Evolutionary conservation across 64 coral and sea anemone genomes (phyloP).

Genomic region (Stichodactyla mertensii): DNA sequence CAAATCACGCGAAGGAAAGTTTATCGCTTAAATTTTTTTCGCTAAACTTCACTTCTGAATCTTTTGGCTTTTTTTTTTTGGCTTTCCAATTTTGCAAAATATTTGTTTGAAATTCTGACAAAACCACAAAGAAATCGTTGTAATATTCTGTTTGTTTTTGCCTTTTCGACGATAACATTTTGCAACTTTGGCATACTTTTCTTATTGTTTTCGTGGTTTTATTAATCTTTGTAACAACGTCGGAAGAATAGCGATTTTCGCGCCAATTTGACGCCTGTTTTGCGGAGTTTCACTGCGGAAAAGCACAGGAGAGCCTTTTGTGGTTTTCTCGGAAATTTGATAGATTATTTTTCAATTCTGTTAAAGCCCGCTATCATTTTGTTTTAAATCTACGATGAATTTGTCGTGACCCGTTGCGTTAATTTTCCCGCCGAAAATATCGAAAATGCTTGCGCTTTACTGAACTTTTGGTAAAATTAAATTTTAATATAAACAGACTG

Average conservation of each 20-base stretch:
- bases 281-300: neutral
- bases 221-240: neutral
- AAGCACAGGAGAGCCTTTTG: neutral
- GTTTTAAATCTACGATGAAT: too few species aligned
- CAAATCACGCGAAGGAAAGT: neutral
- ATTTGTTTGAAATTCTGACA: neutral
- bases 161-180: neutral
- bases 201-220: neutral
- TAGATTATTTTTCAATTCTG: neutral
- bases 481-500: too few species aligned
- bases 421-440: neutral
- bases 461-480: too few species aligned
- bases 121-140: too few species aligned
- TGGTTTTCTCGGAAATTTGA: neutral
- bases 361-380: too few species aligned
- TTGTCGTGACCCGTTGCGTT: neutral
- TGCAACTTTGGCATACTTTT: neutral
- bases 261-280: slow-evolving; percentile 1
- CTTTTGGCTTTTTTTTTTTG: neutral
- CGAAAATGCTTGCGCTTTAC: too few species aligned
- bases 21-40: too few species aligned
- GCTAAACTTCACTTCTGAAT: neutral
- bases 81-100: neutral
- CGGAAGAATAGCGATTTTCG: neutral
- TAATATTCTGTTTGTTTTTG: neutral